Evolutionary conservation across 2,888 invertebrate species (phyloP).

Genomic region (Gymnoscelis rufifasciata): DNA sequence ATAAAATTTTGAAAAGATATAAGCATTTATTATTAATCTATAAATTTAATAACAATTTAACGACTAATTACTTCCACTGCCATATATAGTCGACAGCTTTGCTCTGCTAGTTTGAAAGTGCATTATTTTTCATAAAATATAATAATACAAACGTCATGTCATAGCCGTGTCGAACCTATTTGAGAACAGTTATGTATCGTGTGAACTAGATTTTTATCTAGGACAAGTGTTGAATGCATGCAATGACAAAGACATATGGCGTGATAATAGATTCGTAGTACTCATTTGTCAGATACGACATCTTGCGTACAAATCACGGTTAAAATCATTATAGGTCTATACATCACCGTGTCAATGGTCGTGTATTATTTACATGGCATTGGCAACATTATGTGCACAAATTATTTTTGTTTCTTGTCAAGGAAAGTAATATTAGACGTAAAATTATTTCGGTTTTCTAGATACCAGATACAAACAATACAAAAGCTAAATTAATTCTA

Average conservation of each 20-base stretch:
- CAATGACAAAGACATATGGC: conserved; percentile 14
- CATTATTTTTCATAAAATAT: background rate
- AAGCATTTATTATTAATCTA: too few relatives aligned
- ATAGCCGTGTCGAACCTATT: background rate
- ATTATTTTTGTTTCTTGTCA: too few relatives aligned
- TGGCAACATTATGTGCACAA: too few relatives aligned
- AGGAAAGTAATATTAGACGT: too few relatives aligned
- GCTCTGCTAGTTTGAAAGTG: too few relatives aligned
- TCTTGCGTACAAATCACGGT: conserved; percentile 5
- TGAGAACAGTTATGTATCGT: background rate
- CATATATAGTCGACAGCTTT: too few relatives aligned
- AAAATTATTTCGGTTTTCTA: too few relatives aligned
- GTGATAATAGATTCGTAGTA: conserved; percentile 10
- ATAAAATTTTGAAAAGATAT: too few relatives aligned
- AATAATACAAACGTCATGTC: background rate
- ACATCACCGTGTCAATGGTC: background rate
- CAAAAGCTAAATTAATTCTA: too few relatives aligned
- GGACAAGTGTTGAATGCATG: conserved; percentile 6
- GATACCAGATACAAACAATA: too few relatives aligned
- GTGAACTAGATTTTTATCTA: conserved; percentile 4
- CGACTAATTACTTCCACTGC: too few relatives aligned
- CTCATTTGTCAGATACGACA: conserved; percentile 9
- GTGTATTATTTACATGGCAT: background rate
- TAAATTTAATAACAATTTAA: too few relatives aligned
- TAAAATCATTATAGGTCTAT: background rate